Evolutionary conservation across 2,797 vertebrate species (phyloP).

Genomic region (Platyrinchus mystaceus): DNA sequence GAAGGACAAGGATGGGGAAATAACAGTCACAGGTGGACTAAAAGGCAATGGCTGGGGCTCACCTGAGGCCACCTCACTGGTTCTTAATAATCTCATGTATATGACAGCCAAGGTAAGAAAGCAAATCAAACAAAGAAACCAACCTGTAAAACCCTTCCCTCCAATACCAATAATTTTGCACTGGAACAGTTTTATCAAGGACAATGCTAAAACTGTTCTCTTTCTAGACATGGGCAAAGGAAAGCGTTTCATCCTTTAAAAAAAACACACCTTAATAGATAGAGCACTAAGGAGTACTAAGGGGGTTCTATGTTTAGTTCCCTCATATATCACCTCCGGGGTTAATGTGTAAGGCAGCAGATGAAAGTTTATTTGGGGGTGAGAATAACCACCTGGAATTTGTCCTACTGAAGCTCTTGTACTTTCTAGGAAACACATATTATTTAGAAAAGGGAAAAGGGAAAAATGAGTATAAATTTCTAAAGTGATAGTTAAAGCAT

Average conservation of each 20-base stretch:
- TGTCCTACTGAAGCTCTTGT: background rate
- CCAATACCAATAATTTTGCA: background rate
- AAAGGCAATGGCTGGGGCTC: slow-evolving; percentile 97
- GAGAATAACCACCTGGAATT: background rate
- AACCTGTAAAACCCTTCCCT: background rate
- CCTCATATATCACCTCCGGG: background rate
- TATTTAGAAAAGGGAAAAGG: background rate
- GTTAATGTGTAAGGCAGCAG: background rate
- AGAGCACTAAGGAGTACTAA: background rate
- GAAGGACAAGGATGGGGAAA: slow-evolving; percentile 79
- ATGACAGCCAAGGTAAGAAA: slow-evolving; percentile 95
- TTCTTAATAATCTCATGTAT: slow-evolving; percentile 99
- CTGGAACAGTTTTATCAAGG: background rate
- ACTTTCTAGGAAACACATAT: background rate
- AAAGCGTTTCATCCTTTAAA: background rate
- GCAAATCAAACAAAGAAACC: background rate
- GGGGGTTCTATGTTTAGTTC: background rate
- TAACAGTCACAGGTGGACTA: slow-evolving; percentile 78
- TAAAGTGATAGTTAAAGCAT: background rate
- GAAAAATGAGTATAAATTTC: background rate
- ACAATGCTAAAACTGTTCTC: background rate
- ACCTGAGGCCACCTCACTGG: slow-evolving; percentile 92
- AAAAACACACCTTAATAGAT: background rate
- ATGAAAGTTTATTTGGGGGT: background rate
- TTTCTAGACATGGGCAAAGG: background rate